Evolutionary conservation across 2,113 vertebrate species (phyloP), one percentile per base, ranked within the genome.

Genomic region (Kobus ellipsiprymnus): DNA sequence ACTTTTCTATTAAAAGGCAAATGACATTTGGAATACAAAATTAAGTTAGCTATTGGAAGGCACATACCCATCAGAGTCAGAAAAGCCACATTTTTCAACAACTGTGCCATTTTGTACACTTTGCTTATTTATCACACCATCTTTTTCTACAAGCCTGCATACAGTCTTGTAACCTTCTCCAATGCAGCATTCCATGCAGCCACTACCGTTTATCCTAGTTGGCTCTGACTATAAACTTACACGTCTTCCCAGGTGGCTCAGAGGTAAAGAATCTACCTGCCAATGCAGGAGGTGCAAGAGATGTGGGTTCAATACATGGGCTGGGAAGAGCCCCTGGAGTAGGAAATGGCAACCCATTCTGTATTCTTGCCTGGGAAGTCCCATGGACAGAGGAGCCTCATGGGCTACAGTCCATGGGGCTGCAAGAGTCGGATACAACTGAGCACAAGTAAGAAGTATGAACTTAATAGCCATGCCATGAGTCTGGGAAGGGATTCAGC

Each of bases 1-100:
- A 55, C 3, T 81, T 90, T 97, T 89, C 78, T 91, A 55, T 91
- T 74, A 81, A 93, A 88, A 96, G 55, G 36, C 23, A 93, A 96
- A 87, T 94, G 57, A 17, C 10, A 77, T 90, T 88, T 96, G 67
- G 64, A 96, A 96, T 78, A 81, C 1, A 36, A 94, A 92, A 87
- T 87, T 40, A 82, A 57, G 36, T 85, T 71, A 82, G 33, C 8
- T 29, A 83, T 29, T 96, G 67, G 40, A 86, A 29, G 25, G 48
- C 59, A 77, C 46, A 27, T 67, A 50, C 5, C 36, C 12, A n/a
- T 30, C 40, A n/a, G 2, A 52, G 16, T 64, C 33, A 25, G 17
- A 84, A 33, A 95, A 78, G 23, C 27, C 50, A 52, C 0, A 1
- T 44, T 60, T 67, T 85, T 64, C 6, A 2, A 40, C 7, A 27